These are phyloP conservation scores for Pampusana beccarii DNA, from an alignment of 2,113 vertebrate species.

Conservation along the genomic window DNA sequence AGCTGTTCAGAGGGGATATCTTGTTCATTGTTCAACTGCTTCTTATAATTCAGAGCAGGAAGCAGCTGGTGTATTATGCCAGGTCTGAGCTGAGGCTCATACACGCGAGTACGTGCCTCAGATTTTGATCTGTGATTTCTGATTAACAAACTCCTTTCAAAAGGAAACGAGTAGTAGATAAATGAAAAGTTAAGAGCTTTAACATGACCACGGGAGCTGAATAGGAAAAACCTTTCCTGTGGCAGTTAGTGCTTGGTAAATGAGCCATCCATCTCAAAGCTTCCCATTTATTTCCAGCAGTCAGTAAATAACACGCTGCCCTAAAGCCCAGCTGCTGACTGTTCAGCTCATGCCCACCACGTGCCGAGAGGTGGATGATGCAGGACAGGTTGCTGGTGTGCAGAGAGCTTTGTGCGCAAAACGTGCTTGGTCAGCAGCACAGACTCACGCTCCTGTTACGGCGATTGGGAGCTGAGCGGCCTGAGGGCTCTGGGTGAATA, in stretches of 20 bases:
- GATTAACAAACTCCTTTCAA: background rate
- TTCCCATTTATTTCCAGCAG: background rate
- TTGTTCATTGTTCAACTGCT: background rate
- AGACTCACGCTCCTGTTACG: rapidly evolving
- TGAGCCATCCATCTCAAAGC: background rate
- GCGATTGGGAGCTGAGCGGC: background rate
- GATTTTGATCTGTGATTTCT: background rate
- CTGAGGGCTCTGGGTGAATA: background rate
- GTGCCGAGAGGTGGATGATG: background rate
- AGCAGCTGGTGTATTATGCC: background rate
- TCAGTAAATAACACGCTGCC: background rate
- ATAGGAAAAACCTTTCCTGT: background rate
- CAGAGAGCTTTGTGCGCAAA: background rate
- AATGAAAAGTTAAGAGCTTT: background rate
- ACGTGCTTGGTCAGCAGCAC: background rate
- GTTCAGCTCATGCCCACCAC: background rate
- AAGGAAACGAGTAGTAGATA: background rate
- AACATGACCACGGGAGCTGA: background rate
- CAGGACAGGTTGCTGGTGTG: background rate
- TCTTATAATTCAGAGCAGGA: background rate
- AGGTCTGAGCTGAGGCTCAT: background rate
- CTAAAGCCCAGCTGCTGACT: background rate
- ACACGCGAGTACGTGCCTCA: background rate
- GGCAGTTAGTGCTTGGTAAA: background rate
- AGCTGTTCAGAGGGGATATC: background rate